Conservation (phyloP, 2,113 vertebrate species). For the Muntiacus reevesi region DNA sequence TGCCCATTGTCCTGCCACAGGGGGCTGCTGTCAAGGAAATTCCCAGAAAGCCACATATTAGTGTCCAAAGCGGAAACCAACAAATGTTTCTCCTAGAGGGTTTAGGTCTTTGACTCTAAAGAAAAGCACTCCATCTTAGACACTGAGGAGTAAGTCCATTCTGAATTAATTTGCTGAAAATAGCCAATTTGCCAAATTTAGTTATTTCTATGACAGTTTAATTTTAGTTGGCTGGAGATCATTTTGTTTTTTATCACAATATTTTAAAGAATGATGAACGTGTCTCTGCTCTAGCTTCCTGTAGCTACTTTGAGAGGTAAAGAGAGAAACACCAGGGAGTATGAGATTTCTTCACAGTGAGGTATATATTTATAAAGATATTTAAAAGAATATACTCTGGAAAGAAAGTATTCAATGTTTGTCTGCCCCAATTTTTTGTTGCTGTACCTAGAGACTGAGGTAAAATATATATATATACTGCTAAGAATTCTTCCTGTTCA, state of each 20-base stretch:
- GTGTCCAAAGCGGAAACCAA: background rate
- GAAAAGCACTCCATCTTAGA: slow-evolving; percentile 4
- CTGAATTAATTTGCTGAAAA: slow-evolving; percentile 6
- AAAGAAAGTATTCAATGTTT: slow-evolving; percentile 37
- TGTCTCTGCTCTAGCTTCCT: slow-evolving; percentile 15
- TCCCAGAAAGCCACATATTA: background rate
- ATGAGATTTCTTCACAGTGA: background rate
- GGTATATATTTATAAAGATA: slow-evolving; percentile 5
- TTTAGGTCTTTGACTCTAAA: slow-evolving; percentile 35
- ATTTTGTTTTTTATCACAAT: slow-evolving; percentile 18
- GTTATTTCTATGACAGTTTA: slow-evolving; percentile 13
- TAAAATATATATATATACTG: background rate
- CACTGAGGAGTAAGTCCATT: background rate
- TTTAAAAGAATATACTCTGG: slow-evolving; percentile 29
- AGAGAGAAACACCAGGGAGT: background rate
- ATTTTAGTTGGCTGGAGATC: background rate
- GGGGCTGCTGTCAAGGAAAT: background rate
- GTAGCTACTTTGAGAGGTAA: background rate
- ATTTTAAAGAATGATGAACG: slow-evolving; percentile 14
- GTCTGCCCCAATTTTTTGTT: slow-evolving; percentile 6
- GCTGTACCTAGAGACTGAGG: background rate
- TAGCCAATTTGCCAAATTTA: background rate
- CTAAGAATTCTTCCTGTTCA: background rate
- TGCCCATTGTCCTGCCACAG: background rate
- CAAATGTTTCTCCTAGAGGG: background rate